A percentile compares a stretch with the other conserved stretches of the same genome.
Evolutionary conservation across 2,113 vertebrate genomes (phyloP).

Genomic region (Eudyptes chrysolophus): DNA sequence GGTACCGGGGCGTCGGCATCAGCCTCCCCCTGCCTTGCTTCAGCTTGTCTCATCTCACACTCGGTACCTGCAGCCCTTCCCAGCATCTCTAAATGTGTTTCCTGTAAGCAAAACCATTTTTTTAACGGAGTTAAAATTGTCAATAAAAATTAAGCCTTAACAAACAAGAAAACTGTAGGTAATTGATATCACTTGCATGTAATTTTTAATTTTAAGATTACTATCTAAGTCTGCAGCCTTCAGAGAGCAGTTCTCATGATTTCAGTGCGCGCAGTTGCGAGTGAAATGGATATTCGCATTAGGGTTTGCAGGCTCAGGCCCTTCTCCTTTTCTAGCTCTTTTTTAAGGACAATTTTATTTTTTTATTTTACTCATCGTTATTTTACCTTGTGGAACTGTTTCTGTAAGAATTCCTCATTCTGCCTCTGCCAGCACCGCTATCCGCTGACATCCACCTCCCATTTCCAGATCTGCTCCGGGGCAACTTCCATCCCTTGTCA

Average conservation of each 20-base stretch:
- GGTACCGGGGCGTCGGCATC: not conserved
- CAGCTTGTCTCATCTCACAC: not conserved
- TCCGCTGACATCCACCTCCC: not conserved
- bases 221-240: too few relatives aligned
- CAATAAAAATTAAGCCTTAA: not conserved
- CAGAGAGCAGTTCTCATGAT: accelerated
- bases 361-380: not conserved
- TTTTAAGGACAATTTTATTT: not conserved
- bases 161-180: not conserved
- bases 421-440: not conserved
- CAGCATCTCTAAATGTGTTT: not conserved
- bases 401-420: not conserved
- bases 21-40: not conserved
- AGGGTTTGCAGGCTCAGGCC: not conserved
- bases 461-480: not conserved
- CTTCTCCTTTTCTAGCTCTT: not conserved
- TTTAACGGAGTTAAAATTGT: not conserved
- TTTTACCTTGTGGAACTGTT: not conserved
- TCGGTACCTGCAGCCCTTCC: not conserved
- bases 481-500: not conserved
- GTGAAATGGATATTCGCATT: not conserved
- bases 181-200: not conserved
- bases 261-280: accelerated
- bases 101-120: not conserved
- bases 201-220: not conserved